A percentile compares a stretch with the other conserved stretches of the same genome.
Conservation (phyloP, 2,888 invertebrate genomes). For the Reticulitermes lucifugus region DNA sequence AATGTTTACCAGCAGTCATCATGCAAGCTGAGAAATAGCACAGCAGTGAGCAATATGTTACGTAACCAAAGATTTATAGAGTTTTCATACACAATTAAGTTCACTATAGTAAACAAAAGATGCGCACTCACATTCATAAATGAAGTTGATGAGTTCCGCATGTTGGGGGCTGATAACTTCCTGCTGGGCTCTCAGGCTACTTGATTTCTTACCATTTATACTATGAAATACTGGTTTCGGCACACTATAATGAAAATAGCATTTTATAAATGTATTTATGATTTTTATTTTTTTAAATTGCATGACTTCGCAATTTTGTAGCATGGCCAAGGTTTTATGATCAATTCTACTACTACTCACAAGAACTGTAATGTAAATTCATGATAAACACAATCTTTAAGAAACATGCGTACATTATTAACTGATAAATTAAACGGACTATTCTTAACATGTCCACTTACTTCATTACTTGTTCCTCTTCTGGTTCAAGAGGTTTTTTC, state of each 20-base stretch:
- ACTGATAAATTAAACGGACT: neutral
- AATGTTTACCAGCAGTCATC: too few relatives aligned
- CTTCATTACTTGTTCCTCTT: conserved; percentile 76
- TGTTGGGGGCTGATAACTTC: conserved; percentile 81
- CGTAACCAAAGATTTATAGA: too few relatives aligned
- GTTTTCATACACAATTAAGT: too few relatives aligned
- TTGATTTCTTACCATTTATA: conserved; percentile 72
- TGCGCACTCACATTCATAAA: conserved; percentile 82
- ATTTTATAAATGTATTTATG: neutral
- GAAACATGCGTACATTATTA: neutral
- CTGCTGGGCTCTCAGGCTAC: conserved; percentile 69
- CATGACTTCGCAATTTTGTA: conserved; percentile 5
- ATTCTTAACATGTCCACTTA: conserved; percentile 61
- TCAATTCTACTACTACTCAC: neutral
- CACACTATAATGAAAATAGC: conserved; percentile 67
- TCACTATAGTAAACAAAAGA: too few relatives aligned
- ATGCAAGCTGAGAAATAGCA: too few relatives aligned
- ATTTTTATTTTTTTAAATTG: neutral
- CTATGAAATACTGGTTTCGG: conserved; percentile 87
- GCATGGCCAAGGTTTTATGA: neutral
- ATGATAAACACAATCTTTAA: neutral
- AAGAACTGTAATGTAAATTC: neutral
- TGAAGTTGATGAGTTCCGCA: conserved; percentile 87
- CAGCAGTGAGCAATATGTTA: too few relatives aligned
- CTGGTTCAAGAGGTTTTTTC: conserved; percentile 75